Base-by-base conservation (phyloP, 2,113 vertebrate species). In the Pterocles burchelli region DNA sequence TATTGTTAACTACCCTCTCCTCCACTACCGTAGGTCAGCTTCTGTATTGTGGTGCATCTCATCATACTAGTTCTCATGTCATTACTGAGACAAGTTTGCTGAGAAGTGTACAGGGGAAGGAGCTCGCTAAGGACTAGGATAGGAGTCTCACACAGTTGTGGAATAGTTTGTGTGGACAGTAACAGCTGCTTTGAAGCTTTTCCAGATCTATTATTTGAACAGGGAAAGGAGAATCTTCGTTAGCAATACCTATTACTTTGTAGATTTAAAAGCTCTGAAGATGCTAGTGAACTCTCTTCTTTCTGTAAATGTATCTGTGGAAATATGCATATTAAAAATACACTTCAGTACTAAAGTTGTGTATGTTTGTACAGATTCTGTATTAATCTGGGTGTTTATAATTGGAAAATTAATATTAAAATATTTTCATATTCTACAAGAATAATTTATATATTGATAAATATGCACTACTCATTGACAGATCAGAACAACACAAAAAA, bases 331-430 rank as follows among this genome's bases (percentile, higher is more conserved):
- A 17, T 52, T 76, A 65, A 73, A 88, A 91, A 88, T 76, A 66
- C 18, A 26, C n/a, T 76, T 83, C 11, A 46, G 31, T 10, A 36
- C 15, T 85, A 3, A 62, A 14, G 11, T 49, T 65, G 24, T 73
- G 8, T 82, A 13, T 49, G 11, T 71, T 75, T 80, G 67, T 31
- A 48, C 57, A 66, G 62, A 87, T 70, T 63, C 67, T 95, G 0
- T 79, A 49, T 95, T 95, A 93, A 95, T 86, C 43, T 66, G 29
- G 57, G 57, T 63, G 51, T 92, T 96, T 93, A 62, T 95, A 96
- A 49, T 75, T 43, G 84, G 36, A 73, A 91, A 92, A 55, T 72
- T 57, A 95, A 45, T 95, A 79, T 90, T 95, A 6, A 78, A 91
- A n/a, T 59, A 7, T 72, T 34, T 88, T 95, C 24, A 36, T 95